Percentiles rank a stretch among this genome's conserved stretches.
These are phyloP conservation scores for Amazona vittata DNA, from an alignment of 2,113 vertebrate genomes.

Conservation along the genomic window DNA sequence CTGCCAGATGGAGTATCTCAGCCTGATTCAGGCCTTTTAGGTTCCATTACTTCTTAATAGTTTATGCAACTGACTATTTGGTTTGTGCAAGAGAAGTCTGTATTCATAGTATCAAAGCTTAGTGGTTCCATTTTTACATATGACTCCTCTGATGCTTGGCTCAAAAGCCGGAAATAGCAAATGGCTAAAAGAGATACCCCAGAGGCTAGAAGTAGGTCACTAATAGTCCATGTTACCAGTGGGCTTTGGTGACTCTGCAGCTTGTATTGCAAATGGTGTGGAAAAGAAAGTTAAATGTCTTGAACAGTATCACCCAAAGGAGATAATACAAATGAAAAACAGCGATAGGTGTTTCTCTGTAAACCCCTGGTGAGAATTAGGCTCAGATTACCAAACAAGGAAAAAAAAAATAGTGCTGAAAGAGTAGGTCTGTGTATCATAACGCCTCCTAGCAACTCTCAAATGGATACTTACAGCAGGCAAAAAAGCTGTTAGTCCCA, in stretches of 20 bases:
- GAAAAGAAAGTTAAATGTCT: constrained; percentile 1
- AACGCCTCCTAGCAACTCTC: constrained; percentile 34
- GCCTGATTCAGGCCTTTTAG: neutral
- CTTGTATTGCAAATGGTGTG: constrained; percentile 35
- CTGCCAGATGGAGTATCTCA: neutral
- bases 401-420: neutral
- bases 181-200: neutral
- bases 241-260: neutral
- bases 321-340: constrained; percentile 21
- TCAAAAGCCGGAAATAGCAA: constrained; percentile 35
- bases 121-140: neutral
- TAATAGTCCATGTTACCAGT: neutral
- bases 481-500: constrained; percentile 45
- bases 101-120: neutral
- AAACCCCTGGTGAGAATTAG: neutral
- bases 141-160: neutral
- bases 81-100: neutral
- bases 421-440: constrained; percentile 15
- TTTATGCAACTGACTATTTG: neutral
- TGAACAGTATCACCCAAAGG: neutral
- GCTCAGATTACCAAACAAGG: neutral
- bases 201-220: constrained; percentile 8
- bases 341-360: neutral
- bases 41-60: neutral
- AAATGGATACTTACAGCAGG: constrained; percentile 8